Evolutionary conservation across 2,113 vertebrate species (phyloP).

Genomic region (Etia nguti): DNA sequence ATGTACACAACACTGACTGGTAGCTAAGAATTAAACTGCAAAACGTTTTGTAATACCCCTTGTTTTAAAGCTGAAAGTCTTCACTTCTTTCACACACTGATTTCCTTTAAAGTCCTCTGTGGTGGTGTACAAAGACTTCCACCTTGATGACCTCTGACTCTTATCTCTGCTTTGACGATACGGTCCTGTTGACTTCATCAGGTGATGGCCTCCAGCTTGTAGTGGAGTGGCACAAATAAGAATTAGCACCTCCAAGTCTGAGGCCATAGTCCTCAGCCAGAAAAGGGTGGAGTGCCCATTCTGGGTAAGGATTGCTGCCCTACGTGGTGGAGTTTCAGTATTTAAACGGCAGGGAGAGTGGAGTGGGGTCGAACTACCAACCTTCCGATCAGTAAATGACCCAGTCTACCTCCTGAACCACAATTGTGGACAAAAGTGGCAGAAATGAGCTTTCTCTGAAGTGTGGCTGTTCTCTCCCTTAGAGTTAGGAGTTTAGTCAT

Average conservation of each 20-base stretch:
- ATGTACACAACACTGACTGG: background rate
- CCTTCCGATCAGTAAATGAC: rapidly evolving
- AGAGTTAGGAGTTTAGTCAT: background rate
- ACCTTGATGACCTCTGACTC: background rate
- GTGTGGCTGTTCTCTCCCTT: background rate
- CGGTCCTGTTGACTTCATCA: background rate
- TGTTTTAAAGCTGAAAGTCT: background rate
- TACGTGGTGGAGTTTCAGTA: background rate
- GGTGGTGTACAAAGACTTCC: background rate
- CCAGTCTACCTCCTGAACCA: background rate
- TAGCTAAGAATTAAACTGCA: background rate
- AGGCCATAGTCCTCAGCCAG: rapidly evolving
- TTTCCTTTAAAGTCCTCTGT: background rate
- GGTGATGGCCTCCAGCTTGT: rapidly evolving
- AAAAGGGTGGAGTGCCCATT: background rate
- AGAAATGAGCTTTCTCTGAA: background rate
- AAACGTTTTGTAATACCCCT: background rate
- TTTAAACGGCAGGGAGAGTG: background rate
- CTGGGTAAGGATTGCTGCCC: rapidly evolving
- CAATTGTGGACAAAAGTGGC: background rate
- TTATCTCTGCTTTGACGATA: background rate
- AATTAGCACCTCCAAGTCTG: background rate
- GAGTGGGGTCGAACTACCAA: background rate
- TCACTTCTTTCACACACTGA: background rate
- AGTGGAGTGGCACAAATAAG: rapidly evolving